phyloP scores from a whole-genome alignment of 2,888 invertebrate species.

The Drosophila lutescens region DNA sequence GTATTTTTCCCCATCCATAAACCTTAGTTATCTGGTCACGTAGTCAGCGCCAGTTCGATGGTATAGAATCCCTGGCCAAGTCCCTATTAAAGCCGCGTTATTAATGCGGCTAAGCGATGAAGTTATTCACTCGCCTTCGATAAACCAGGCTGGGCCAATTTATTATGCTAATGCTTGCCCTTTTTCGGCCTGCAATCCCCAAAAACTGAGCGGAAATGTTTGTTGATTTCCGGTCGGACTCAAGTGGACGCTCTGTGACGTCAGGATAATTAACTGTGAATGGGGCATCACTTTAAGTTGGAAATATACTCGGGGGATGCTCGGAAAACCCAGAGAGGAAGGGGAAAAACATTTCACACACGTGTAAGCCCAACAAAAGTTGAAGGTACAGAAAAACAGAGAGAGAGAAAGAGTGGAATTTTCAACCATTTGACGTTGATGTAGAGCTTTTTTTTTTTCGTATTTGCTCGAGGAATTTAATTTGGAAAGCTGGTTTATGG shows the following conservation, averaged over 20 bases:
- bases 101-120: slow-evolving; percentile 61
- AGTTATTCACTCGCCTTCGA: slow-evolving; percentile 44
- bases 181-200: slow-evolving; percentile 7
- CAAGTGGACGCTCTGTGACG: slow-evolving; percentile 53
- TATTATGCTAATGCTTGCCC: slow-evolving; percentile 58
- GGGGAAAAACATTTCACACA: slow-evolving; percentile 57
- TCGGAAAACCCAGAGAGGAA: slow-evolving; percentile 1
- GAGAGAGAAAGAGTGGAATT: background rate
- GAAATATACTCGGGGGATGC: slow-evolving; percentile 14
- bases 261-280: slow-evolving; percentile 66
- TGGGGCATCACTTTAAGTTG: slow-evolving; percentile 52
- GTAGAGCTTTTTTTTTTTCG: slow-evolving; percentile 25
- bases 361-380: slow-evolving; percentile 56
- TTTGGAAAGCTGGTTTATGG: slow-evolving; percentile 23
- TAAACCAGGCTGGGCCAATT: slow-evolving; percentile 40
- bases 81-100: slow-evolving; percentile 47
- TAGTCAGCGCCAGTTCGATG: slow-evolving; percentile 44
- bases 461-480: slow-evolving; percentile 46
- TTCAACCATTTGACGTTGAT: slow-evolving; percentile 14
- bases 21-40: slow-evolving; percentile 68
- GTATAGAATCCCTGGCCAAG: slow-evolving; percentile 12
- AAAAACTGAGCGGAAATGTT: slow-evolving; percentile 43
- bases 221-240: slow-evolving; percentile 49
- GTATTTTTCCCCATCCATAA: slow-evolving; percentile 19
- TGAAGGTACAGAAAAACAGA: background rate